Conservation (phyloP, 2,113 vertebrate genomes). For the Poeciliopsis prolifica region DNA sequence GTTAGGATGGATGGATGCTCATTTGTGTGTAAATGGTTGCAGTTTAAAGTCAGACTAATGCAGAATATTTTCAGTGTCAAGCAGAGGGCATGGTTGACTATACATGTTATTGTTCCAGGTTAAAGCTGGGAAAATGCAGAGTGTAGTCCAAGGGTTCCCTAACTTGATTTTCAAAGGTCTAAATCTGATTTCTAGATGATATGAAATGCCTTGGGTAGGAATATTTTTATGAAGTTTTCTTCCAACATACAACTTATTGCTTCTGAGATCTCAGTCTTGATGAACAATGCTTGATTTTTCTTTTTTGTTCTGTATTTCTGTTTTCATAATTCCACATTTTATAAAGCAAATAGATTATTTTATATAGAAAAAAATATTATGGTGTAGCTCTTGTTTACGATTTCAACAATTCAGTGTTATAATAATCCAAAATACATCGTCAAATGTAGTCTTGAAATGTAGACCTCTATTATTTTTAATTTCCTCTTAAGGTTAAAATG, state of each 20-base stretch:
- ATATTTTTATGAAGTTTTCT: background rate
- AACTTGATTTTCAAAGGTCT: background rate
- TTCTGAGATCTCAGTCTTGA: background rate
- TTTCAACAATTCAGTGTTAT: too few relatives aligned
- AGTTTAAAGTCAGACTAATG: conserved; percentile 58
- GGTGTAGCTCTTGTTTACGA: too few relatives aligned
- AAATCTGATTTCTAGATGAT: background rate
- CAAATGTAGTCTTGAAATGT: too few relatives aligned
- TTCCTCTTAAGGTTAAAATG: too few relatives aligned
- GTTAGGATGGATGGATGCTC: conserved; percentile 69
- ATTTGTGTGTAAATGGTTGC: conserved; percentile 68
- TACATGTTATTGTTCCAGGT: conserved; percentile 34
- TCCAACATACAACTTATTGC: background rate
- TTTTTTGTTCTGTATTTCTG: background rate
- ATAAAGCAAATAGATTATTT: background rate
- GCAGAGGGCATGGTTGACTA: conserved; percentile 21
- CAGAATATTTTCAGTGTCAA: conserved; percentile 27
- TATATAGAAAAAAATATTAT: too few relatives aligned
- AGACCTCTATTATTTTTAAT: too few relatives aligned
- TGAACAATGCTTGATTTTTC: background rate
- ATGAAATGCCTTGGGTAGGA: background rate
- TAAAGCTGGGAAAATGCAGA: conserved; percentile 35
- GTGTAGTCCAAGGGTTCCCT: background rate
- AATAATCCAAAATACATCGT: too few relatives aligned
- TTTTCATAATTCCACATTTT: background rate